phyloP scores from a whole-genome alignment of 2,888 invertebrate species.

The Meteorus colon region DNA sequence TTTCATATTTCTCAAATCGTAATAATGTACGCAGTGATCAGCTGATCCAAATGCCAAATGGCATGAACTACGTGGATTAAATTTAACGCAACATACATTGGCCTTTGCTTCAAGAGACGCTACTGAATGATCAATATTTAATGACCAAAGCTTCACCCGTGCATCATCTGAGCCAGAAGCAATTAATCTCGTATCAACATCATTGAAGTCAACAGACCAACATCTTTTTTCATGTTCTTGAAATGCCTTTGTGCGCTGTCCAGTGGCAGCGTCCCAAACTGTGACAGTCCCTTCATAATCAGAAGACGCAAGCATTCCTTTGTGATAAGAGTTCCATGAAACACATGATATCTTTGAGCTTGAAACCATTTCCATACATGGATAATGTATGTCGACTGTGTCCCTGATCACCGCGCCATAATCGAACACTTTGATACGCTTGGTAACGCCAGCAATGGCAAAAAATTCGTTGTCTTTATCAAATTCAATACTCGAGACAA shows the following conservation, averaged over 20 bases:
- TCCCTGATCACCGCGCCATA: constrained; percentile 89
- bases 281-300: constrained; percentile 96
- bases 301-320: constrained; percentile 89
- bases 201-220: constrained; percentile 97
- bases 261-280: constrained; percentile 92
- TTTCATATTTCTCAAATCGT: constrained; percentile 90
- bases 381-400: constrained; percentile 93
- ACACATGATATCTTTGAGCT: constrained; percentile 95
- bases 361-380: constrained; percentile 92
- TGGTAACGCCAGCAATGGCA: constrained; percentile 96
- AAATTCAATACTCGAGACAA: constrained; percentile 94
- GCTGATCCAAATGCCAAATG: constrained; percentile 97
- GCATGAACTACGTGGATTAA: constrained; percentile 88
- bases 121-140: constrained; percentile 90
- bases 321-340: constrained; percentile 95
- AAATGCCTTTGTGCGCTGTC: constrained; percentile 82
- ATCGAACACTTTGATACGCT: constrained; percentile 94
- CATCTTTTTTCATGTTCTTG: constrained; percentile 96
- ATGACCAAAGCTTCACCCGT: constrained; percentile 92
- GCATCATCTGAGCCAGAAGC: constrained; percentile 96
- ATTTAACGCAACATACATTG: constrained; percentile 96
- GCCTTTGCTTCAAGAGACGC: constrained; percentile 93
- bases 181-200: constrained; percentile 89
- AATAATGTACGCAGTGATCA: constrained; percentile 97
- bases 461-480: constrained; percentile 97